Base-by-base conservation (phyloP, 2,888 invertebrate species). In the Tromatobia lineatoria region DNA sequence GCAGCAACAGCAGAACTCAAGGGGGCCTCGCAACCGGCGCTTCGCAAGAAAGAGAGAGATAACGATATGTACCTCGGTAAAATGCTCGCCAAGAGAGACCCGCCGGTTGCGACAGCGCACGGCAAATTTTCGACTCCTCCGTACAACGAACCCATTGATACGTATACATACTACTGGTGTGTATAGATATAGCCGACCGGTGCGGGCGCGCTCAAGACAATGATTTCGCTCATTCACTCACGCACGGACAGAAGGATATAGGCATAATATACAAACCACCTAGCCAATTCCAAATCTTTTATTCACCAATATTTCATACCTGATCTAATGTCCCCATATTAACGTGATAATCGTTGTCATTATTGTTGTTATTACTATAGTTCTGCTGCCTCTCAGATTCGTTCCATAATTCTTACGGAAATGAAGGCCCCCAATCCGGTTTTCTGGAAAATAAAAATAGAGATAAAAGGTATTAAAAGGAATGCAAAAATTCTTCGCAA, bases 121-220 rank as follows among this genome's bases (percentile, higher is more conserved):
- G 74, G 81, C 81, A 75, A 84, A 84, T 81, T 84, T 84, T 81
- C 84, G 84, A 75, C 81, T 81, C 70, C 81, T 81, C 74, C 73
- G 84, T 84, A 79, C 84, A 84, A 84, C 84, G 81, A 84, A 84
- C 81, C 81, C 84, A 84, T 84, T 84, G 66, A 84, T 81, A 79
- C 64, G 34, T 78, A 78, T 75, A 81, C 73, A 73, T 23, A 73
- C 50, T 70, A 42, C 38, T 61, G 42, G 66, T 57, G 47, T 29
- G 59, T 73, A 78, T 69, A 74, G 25, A 73, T 61, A 78, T 34
- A 29, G 10, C 42, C 61, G 77, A 61, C 64, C 45, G 57, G 57
- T 34, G 75, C 52, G 59, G 61, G 47, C 38, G 50, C 42, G 47
- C 77, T 54, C 25, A 77, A 69, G 69, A 80, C 76, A 80, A 84